Percentiles rank a stretch among this genome's conserved stretches.
phyloP scores from a whole-genome alignment of 2,888 invertebrate species.

The Drosophila meridionalis region DNA sequence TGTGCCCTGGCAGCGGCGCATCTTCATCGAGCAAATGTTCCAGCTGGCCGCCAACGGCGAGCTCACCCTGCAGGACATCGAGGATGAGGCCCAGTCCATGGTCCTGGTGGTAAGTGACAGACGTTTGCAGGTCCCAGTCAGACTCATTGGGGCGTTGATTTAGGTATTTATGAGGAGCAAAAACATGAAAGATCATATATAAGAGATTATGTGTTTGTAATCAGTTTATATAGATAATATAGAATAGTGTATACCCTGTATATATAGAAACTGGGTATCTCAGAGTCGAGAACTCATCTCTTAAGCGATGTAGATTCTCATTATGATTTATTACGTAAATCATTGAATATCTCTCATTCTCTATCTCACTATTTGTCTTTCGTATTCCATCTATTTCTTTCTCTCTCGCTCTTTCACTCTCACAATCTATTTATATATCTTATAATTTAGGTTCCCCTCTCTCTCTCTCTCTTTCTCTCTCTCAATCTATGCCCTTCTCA shows the following conservation, averaged over 20 bases:
- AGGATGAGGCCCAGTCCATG: conserved; percentile 84
- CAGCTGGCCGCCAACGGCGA: conserved; percentile 82
- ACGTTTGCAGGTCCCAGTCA: not conserved
- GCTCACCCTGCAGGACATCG: conserved; percentile 81
- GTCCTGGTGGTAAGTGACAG: conserved; percentile 80
- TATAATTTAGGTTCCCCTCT: not conserved
- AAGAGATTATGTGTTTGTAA: too few species aligned
- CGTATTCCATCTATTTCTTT: not conserved
- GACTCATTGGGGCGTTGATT: too few species aligned
- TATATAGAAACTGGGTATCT: not conserved
- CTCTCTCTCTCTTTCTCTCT: not conserved
- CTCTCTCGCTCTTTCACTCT: not conserved
- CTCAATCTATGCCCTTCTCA: not conserved
- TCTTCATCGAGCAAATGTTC: conserved; percentile 84
- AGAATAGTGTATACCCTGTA: not conserved
- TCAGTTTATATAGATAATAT: not conserved
- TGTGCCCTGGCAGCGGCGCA: conserved; percentile 71
- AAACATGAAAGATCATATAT: too few species aligned
- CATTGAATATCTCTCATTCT: not conserved
- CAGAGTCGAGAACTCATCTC: too few species aligned
- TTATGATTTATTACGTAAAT: not conserved
- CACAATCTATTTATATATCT: too few species aligned
- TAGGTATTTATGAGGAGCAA: too few species aligned
- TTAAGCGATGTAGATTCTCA: too few species aligned
- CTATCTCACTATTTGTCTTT: too few species aligned